Base-by-base conservation (phyloP, 2,797 vertebrate genomes). In the Phrynocephalus guinanensis region DNA sequence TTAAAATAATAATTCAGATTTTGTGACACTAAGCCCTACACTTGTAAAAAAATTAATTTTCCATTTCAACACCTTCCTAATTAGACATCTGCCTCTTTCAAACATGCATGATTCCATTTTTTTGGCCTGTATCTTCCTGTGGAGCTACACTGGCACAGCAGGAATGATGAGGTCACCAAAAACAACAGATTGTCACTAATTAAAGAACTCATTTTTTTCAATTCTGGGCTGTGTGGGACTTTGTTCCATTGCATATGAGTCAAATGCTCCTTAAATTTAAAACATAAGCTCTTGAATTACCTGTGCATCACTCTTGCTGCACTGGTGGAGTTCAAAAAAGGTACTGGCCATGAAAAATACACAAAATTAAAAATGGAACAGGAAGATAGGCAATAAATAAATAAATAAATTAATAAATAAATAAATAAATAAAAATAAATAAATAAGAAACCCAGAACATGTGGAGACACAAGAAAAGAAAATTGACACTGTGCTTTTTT, bases 1-100 rank as follows among this genome's bases (percentile, higher is more conserved):
- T 89, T 80, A 83, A 56, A 80, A 33, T 11, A 79, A 33, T 92
- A 77, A 84, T 56, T 56, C 90, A 91, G 60, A 89, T 30, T 91
- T 80, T 88, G 28, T 60, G 85, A 1, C 56, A 84, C 66, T 63
- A 18, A 3, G 6, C 10, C 22, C 79, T 71, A 24, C 30, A 52
- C 24, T 13, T 26, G 28, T 7, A 52, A 70, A 79, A 26, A 33
- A 22, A 30, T 28, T 70, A 70, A 33, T 79, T 52, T 52, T 56
- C 52, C 52, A 56, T 56, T 10, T 56, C 9, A 56, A 56, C 33
- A 67, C 13, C 13, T 28, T 78, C 38, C 75, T 78, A 44, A 22
- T 78, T 77, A 77, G 38, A 76, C 44, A 56, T 56, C n/a, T 83
- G 66, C 28, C 33, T 44, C 30, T 70, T n/a, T 87, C 79, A 72